These are phyloP conservation scores for Prietella phreatophila DNA, from an alignment of 2,113 vertebrate genomes.

Conservation along the genomic window DNA sequence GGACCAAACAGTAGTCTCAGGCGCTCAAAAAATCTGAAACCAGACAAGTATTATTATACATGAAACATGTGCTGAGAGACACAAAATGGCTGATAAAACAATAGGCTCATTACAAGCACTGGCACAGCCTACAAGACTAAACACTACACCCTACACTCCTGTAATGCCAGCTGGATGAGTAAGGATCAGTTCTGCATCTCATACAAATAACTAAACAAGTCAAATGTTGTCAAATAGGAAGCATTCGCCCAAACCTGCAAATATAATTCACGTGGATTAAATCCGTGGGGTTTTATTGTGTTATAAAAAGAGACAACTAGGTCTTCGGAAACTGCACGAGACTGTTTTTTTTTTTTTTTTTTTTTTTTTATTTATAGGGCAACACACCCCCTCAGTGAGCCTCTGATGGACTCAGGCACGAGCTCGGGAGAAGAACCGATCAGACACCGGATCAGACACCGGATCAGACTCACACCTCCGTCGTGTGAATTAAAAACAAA, in stretches of 20 bases:
- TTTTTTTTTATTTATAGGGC: conserved; percentile 40
- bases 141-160: not conserved
- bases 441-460: not conserved
- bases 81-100: conserved; percentile 25
- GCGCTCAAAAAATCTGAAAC: conserved; percentile 48
- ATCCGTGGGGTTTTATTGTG: conserved; percentile 1
- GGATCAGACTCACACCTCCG: not conserved
- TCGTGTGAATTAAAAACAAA: no score
- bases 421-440: conserved; percentile 12
- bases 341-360: conserved; percentile 12
- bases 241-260: not conserved
- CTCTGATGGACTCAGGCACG: conserved; percentile 35
- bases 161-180: not conserved
- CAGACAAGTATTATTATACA: conserved; percentile 16
- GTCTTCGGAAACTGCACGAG: conserved; percentile 24
- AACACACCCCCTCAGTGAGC: conserved; percentile 52
- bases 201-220: not conserved
- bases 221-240: not conserved
- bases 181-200: not conserved
- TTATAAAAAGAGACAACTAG: conserved; percentile 15
- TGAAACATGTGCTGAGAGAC: not conserved
- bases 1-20: conserved; percentile 35
- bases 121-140: not conserved
- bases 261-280: not conserved
- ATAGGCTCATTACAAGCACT: not conserved